Base-by-base conservation (phyloP, 2,797 vertebrate genomes). In the Oryzias dopingdopingensis region DNA sequence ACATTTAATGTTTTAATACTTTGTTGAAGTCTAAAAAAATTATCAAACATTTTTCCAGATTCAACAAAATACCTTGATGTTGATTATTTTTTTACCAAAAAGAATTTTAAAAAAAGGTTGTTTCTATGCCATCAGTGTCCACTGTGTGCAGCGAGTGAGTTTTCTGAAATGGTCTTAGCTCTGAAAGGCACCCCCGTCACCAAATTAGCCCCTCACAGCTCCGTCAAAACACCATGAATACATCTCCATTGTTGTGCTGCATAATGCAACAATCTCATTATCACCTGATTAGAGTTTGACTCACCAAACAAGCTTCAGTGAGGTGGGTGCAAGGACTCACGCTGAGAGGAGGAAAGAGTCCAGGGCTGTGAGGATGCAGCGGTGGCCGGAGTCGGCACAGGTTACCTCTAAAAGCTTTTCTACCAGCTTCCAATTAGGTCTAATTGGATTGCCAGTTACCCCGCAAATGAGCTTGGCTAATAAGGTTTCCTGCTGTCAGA, bases 371-470 rank as follows among this genome's bases (percentile, higher is more conserved):
- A 60, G 53, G 49, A 72, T 54, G 62, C 65, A 50, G 62, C 29
- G 6, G 37, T 70, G 74, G 75, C 59, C 20, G 0, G 50, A 75
- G 60, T 77, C 74, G 62, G 55, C 0, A 8, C 7, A 74, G 75
- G 82, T 78, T 80, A 77, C 81, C 76, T 84, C 82, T 85, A 83
- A 87, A 79, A 77, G 54, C 72, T 45, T 55, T 70, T 72, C 59
- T 67, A 74, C 86, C 78, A 80, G 79, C 67, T 80, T 81, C 87
- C 90, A 87, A 86, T 89, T 86, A 87, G 47, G 74, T 64, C 76
- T 88, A 90, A 90, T 89, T 86, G 84, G 82, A 89, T 81, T 82
- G 72, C 81, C 62, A 61, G 74, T 88, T 76, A 82, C 75, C 76
- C 70, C 72, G 70, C 72, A 80, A 89, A 90, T 91, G 80, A 88